Base-by-base conservation (phyloP, 1,140 invertebrate genomes). In the Cydia strobilella region DNA sequence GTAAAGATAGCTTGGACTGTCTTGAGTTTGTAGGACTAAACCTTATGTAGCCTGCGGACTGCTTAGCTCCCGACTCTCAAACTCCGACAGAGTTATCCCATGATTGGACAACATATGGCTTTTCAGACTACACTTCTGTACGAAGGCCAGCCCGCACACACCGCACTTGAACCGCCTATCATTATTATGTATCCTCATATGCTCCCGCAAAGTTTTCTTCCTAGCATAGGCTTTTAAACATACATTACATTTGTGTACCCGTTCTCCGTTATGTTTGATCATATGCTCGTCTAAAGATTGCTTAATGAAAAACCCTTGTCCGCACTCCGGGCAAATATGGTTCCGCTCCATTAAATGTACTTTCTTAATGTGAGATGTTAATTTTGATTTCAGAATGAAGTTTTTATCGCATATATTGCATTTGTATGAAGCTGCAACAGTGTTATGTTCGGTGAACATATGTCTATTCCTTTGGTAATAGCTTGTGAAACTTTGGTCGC, bases 171-270 rank as follows among this genome's bases (percentile, higher is more conserved):
- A 88, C 42, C 84, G 71, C 59, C 84, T 88, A 82, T 85, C 94
- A 83, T 77, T 93, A 82, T 76, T 93, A 77, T 93, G 92, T 65
- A 91, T 92, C 20, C 87, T 73, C 81, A 94, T 93, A 78, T 95
- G 94, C 7, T 93, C 93, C 25, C 93, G 86, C 0, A 95, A 35
- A 0, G 93, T 94, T 27, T 93, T 94, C 69, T 93, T 94, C 25
- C 93, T 93, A 0, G 90, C 80, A 66, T 94, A 94, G 12, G 92
- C 90, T 59, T 94, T 94, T 10, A 90, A 84, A 74, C 94, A 93
- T 0, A 90, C 84, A 0, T 83, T 82, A 74, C 92, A 93, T 54
- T 88, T 86, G 51, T 86, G 90, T 3, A 88, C 84, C 31, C 83
- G 81, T 63, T 88, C 83, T 0, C 90, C 89, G 10, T 86, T 89